Percentiles rank a stretch among this genome's conserved stretches.
Evolutionary conservation across 1,140 invertebrate genomes (phyloP).

Genomic region (Dysdera silvatica): DNA sequence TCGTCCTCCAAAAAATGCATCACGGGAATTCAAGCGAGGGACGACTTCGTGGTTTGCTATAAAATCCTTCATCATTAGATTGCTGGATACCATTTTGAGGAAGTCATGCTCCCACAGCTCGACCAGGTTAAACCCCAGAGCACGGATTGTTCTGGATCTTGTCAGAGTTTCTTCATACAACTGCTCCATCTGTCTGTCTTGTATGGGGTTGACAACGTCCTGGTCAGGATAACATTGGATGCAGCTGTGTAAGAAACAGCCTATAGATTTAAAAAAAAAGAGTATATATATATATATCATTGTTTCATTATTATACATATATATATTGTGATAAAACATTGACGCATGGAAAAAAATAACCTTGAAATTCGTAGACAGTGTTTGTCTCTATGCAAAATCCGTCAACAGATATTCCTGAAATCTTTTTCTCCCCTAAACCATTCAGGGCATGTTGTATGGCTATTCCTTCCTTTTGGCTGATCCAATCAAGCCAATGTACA

Average conservation of each 20-base stretch:
- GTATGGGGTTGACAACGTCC: neutral
- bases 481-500: constrained; percentile 16
- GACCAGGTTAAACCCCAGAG: neutral
- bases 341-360: neutral
- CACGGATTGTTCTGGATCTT: neutral
- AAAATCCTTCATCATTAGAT: neutral
- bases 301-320: too few relatives aligned
- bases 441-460: constrained; percentile 13
- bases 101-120: neutral
- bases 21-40: neutral
- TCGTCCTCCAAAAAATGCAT: too few relatives aligned
- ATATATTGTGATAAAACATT: too few relatives aligned
- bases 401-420: neutral
- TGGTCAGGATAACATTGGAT: neutral
- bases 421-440: neutral
- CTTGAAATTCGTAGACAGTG: neutral
- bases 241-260: constrained; percentile 1
- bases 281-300: constrained; percentile 41
- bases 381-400: neutral
- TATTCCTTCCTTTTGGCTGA: constrained; percentile 1
- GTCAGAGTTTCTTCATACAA: neutral
- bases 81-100: neutral
- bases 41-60: neutral
- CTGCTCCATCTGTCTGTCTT: neutral
- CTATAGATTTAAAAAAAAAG: neutral